These are phyloP conservation scores for Leptobrachium leishanense DNA, from an alignment of 2,113 vertebrate species.

Conservation along the genomic window DNA sequence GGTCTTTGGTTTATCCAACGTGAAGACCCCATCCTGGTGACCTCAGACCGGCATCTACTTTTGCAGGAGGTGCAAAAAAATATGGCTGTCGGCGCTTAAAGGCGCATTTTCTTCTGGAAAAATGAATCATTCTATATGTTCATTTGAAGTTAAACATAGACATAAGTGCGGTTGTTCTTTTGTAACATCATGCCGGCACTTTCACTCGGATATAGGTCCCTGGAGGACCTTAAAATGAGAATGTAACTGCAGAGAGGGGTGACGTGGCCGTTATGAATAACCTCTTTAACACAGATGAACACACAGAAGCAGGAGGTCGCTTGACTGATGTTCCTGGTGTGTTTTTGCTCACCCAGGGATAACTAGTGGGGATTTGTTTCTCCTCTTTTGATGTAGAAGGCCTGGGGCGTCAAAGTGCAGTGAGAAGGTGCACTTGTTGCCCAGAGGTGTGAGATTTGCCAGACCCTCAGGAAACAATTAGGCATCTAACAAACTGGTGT, in stretches of 20 bases:
- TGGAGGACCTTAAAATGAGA: too few species aligned
- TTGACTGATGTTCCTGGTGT: background rate
- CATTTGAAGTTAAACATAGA: too few species aligned
- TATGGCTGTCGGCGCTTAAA: too few species aligned
- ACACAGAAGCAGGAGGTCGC: background rate
- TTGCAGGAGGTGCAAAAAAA: too few species aligned
- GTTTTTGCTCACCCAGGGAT: background rate
- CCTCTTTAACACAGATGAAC: background rate
- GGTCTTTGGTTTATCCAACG: too few species aligned
- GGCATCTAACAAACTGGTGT: conserved; percentile 13
- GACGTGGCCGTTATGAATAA: background rate
- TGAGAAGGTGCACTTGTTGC: conserved; percentile 1
- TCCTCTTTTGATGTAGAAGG: conserved; percentile 2
- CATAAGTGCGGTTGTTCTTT: too few species aligned
- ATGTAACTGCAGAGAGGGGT: background rate
- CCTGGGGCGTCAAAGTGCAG: background rate
- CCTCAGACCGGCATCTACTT: too few species aligned
- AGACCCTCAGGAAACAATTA: conserved; percentile 26
- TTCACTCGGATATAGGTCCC: too few species aligned
- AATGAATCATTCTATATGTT: too few species aligned
- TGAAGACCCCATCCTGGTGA: too few species aligned
- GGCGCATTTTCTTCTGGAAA: too few species aligned
- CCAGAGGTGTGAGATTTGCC: conserved; percentile 16
- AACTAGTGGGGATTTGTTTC: background rate
- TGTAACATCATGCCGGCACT: too few species aligned